phyloP scores from a whole-genome alignment of 2,113 vertebrate species.

The Petroica traversi region DNA sequence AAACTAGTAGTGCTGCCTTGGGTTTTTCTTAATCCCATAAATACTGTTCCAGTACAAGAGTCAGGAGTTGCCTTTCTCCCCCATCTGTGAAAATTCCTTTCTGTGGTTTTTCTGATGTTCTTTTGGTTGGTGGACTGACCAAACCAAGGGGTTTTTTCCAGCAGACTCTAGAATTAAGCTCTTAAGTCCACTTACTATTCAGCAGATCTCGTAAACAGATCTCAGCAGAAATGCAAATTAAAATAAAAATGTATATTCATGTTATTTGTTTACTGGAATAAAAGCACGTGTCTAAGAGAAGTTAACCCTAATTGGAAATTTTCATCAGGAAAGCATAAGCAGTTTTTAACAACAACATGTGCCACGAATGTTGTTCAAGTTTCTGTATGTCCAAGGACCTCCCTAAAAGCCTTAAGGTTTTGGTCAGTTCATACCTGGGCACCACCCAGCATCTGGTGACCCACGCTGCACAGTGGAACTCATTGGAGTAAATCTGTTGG shows the following conservation, averaged over 20 bases:
- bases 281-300: background rate
- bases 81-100: background rate
- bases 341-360: background rate
- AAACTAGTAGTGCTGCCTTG: background rate
- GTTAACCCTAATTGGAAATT: background rate
- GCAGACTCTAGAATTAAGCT: background rate
- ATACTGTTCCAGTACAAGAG: background rate
- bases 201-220: background rate
- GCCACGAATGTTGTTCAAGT: background rate
- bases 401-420: background rate
- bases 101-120: background rate
- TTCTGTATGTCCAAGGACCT: background rate
- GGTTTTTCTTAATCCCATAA: constrained; percentile 14
- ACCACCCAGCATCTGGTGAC: background rate
- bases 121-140: background rate
- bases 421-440: background rate
- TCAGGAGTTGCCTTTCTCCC: background rate
- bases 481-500: background rate
- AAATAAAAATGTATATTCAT: background rate
- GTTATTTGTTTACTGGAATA: background rate
- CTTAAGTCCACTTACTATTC: background rate
- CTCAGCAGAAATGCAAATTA: background rate
- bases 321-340: background rate
- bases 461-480: background rate
- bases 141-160: background rate